Evolutionary conservation across 1,140 invertebrate genomes (phyloP).

Genomic region (Teleopsis dalmanni): DNA sequence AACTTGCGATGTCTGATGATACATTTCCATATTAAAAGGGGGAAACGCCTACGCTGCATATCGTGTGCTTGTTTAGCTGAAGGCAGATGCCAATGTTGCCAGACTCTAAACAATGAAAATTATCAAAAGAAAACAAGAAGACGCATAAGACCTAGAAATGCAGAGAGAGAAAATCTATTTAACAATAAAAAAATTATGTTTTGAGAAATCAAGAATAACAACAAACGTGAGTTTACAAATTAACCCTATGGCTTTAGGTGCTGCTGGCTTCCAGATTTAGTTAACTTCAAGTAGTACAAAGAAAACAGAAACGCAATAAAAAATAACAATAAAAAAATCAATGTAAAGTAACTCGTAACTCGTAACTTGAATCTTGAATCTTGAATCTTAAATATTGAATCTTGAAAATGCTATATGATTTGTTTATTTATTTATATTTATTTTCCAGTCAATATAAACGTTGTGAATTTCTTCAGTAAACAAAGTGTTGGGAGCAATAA

Average conservation of each 20-base stretch:
- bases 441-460: slow-evolving; percentile 19
- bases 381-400: not conserved
- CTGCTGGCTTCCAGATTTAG: too few species aligned
- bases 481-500: slow-evolving; percentile 7
- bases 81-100: too few species aligned
- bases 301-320: not conserved
- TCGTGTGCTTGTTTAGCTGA: too few species aligned
- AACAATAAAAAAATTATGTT: too few species aligned
- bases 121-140: too few species aligned
- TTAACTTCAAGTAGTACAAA: not conserved
- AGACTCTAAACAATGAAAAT: too few species aligned
- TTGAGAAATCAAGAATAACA: not conserved
- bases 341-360: not conserved
- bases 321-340: not conserved
- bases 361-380: not conserved
- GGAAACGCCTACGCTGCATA: too few species aligned
- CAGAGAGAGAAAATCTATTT: too few species aligned
- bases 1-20: too few species aligned
- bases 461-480: slow-evolving; percentile 16
- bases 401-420: not conserved
- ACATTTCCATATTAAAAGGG: too few species aligned
- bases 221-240: slow-evolving; percentile 13
- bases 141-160: too few species aligned
- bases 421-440: slow-evolving; percentile 17
- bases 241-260: slow-evolving; percentile 9